Evolutionary conservation across 1,140 invertebrate species (phyloP).

Genomic region (Helicoverpa zea): DNA sequence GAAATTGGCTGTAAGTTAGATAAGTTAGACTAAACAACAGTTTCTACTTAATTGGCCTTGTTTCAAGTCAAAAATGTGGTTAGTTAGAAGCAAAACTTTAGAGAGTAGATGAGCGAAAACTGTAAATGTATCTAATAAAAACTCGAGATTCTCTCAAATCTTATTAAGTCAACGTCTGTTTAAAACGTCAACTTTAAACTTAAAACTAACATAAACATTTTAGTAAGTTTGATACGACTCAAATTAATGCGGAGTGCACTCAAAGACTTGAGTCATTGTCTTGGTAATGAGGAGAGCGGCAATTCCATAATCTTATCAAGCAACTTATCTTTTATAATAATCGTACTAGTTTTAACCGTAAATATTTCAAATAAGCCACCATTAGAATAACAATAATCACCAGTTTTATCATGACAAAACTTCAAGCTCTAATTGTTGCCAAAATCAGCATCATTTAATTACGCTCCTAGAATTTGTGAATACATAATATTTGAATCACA

Average conservation of each 20-base stretch:
- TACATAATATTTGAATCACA: not conserved
- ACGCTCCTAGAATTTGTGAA: not conserved
- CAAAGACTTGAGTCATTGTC: conserved; percentile 30
- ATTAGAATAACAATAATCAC: not conserved
- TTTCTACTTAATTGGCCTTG: too few species aligned
- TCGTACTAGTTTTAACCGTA: not conserved
- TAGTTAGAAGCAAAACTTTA: not conserved
- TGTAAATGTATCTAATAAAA: conserved; percentile 28
- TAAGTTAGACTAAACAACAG: too few species aligned
- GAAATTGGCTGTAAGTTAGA: too few species aligned
- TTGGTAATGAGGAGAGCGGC: conserved; percentile 11
- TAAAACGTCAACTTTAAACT: conserved; percentile 29
- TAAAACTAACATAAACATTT: conserved; percentile 40
- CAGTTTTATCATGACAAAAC: not conserved
- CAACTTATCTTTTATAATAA: conserved; percentile 10
- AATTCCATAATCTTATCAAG: conserved; percentile 15
- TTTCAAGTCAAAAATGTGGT: not conserved
- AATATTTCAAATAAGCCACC: not conserved
- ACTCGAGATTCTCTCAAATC: conserved; percentile 2
- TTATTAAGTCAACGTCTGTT: conserved; percentile 22
- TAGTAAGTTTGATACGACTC: conserved; percentile 27
- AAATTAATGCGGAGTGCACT: conserved; percentile 36
- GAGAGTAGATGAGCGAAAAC: conserved; percentile 6
- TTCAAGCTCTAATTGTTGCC: not conserved
- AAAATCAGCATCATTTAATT: not conserved